phyloP scores from a whole-genome alignment of 37 sponge, comb jelly and placozoan species.

The Beroe forskalii region DNA sequence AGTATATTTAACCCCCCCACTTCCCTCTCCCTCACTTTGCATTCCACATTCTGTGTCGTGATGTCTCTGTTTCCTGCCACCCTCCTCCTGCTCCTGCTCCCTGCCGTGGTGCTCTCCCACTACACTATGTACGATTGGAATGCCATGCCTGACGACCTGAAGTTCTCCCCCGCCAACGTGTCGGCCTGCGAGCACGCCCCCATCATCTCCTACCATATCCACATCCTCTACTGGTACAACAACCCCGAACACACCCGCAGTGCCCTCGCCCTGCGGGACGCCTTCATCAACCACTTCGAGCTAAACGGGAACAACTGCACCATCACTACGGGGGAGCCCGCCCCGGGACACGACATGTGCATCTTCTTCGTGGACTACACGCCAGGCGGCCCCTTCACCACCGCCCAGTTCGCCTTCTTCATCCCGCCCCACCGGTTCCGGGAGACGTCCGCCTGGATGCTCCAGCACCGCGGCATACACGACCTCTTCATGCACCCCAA shows the following conservation, averaged over 20 bases:
- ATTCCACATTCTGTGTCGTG: too few species aligned
- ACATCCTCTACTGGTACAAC: constrained; percentile 33
- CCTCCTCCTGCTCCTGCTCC: background rate
- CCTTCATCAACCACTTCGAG: background rate
- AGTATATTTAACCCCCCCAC: too few species aligned
- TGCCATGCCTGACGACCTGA: too few species aligned
- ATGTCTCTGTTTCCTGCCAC: too few species aligned
- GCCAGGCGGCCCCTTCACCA: background rate
- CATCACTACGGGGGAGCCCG: background rate
- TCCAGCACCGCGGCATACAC: background rate
- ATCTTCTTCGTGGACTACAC: background rate
- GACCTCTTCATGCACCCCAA: constrained; percentile 36
- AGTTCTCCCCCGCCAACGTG: too few species aligned
- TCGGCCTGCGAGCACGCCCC: background rate
- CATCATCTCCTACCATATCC: constrained; percentile 15
- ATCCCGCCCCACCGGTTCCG: background rate
- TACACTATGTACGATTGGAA: background rate
- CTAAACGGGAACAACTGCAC: background rate
- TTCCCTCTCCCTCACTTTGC: too few species aligned
- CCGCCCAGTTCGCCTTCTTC: background rate
- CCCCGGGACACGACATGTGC: constrained; percentile 7
- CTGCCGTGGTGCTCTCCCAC: background rate
- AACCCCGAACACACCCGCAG: background rate
- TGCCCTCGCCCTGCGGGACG: background rate
- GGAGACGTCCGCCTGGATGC: background rate